Evolutionary conservation across 2,113 vertebrate genomes (phyloP).

Genomic region (Sinocyclocheilus rhinocerous): DNA sequence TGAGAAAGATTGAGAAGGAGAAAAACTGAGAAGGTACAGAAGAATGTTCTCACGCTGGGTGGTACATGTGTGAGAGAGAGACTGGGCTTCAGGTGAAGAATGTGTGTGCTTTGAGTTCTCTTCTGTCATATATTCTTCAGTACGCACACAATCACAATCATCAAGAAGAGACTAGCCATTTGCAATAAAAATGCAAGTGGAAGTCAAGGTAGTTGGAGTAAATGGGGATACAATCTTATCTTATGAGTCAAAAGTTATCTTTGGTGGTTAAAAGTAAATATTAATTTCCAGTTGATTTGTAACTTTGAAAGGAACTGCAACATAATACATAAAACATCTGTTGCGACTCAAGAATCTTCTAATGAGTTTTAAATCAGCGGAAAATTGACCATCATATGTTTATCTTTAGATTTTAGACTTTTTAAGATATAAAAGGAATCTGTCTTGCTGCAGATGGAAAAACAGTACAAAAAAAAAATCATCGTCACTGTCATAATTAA

Average conservation of each 20-base stretch:
- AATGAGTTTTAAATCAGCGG: not conserved
- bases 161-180: not conserved
- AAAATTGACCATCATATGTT: not conserved
- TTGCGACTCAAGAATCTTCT: not conserved
- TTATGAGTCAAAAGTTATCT: not conserved
- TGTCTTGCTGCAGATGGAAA: too few species aligned
- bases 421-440: not conserved
- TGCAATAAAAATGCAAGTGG: not conserved
- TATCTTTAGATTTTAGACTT: not conserved
- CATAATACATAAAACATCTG: not conserved
- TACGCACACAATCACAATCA: not conserved
- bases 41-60: slow-evolving; percentile 44
- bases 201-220: not conserved
- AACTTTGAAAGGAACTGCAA: not conserved
- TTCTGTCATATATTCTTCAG: not conserved
- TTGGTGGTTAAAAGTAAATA: not conserved
- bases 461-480: too few species aligned
- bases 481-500: too few species aligned
- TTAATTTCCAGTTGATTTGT: not conserved
- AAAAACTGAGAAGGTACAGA: slow-evolving; percentile 42
- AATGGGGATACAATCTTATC: not conserved
- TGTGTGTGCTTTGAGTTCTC: not conserved
- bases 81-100: slow-evolving; percentile 37
- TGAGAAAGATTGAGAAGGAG: slow-evolving; percentile 36
- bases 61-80: slow-evolving; percentile 16